Base-by-base conservation (phyloP, 2,888 invertebrate species). In the Mesorhabditis spiculigera region DNA sequence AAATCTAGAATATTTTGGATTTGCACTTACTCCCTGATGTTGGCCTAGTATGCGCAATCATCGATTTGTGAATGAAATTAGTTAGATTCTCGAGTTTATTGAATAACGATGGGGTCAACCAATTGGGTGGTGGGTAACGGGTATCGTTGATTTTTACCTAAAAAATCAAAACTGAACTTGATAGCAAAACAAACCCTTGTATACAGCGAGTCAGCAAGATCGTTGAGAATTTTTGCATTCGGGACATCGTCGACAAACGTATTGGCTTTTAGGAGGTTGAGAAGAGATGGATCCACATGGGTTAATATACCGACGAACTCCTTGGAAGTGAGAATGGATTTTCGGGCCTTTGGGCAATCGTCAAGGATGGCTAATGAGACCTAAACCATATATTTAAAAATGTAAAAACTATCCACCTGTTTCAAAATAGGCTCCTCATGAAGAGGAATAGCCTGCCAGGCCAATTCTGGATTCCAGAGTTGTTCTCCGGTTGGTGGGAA, bases 181-280 rank as follows among this genome's bases (percentile, higher is more conserved):
- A 10, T 50, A 50, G 8, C 58, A 50, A 50, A 50, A 50, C 58
- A 13, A n/a, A 50, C 58, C 58, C 58, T 50, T 50, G 58, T 50
- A 50, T 50, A 50, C 58, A 50, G n/a, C 58, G 58, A 50, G n/a
- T 50, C 58, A 50, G n/a, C 58, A n/a, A 50, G 58, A 13, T 50
- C 58, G n/a, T 50, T 50, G 10, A 50, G n/a, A 10, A n/a, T n/a
- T 50, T 50, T 10, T 2, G 58, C 58, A 50, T 50, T 50, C 58
- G 58, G 58, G 8, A 50, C 58, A 50, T 50, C 58, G 8, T 50
- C n/a, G 10, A 50, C 58, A 10, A 50, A 50, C 8, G 58, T 50
- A 10, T 50, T 50, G 8, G 58, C 8, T 50, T 50, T 50, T 13
- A 50, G 58, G n/a, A 50, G n/a, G n/a, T 50, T n/a, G n/a, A 50